Evolutionary conservation across 1,140 invertebrate species (phyloP), one percentile per base, ranked within the genome.

Genomic region (Monomorium pharaonis): DNA sequence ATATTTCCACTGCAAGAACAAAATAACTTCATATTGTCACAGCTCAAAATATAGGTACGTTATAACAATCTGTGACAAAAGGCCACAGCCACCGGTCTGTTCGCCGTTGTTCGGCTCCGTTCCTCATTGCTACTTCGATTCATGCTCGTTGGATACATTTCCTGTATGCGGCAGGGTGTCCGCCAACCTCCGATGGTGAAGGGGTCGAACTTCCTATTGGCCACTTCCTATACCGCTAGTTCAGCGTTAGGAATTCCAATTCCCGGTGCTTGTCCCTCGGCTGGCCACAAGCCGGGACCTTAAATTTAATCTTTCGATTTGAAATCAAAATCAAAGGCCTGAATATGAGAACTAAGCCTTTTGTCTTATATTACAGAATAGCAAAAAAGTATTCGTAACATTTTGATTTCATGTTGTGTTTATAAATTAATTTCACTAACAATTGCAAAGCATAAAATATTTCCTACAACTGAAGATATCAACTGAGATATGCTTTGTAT

Each of bases 181-280:
- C 69, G 58, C 63, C 77, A 81, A 60, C 37, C 42, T 62, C 72
- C 84, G 37, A 30, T 2, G 58, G 63, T 21, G 56, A 63, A 84
- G 69, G 65, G 70, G 58, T 75, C 81, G 88, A 84, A 85, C 86
- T 89, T 90, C 78, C 88, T 90, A 89, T 90, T 89, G 85, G 69
- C 67, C 88, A 89, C 77, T 89, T 89, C 80, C 88, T 84, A 63
- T 49, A 47, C 81, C 75, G 86, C 72, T 85, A 72, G 81, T 84
- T 85, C 67, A 70, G 58, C 75, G 75, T 86, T 86, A 78, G 77
- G 75, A 85, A 88, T 89, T 69, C 60, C 65, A 88, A 86, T 88
- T 88, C 86, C 54, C 51, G 78, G 24, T 30, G 78, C 69, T 81
- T 14, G 33, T 21, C 75, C 75, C 74, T 63, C 47, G 77, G 49